Percentiles rank a stretch among this genome's conserved stretches.
Conservation (phyloP, 2,113 vertebrate genomes). For the Piaya cayana region DNA sequence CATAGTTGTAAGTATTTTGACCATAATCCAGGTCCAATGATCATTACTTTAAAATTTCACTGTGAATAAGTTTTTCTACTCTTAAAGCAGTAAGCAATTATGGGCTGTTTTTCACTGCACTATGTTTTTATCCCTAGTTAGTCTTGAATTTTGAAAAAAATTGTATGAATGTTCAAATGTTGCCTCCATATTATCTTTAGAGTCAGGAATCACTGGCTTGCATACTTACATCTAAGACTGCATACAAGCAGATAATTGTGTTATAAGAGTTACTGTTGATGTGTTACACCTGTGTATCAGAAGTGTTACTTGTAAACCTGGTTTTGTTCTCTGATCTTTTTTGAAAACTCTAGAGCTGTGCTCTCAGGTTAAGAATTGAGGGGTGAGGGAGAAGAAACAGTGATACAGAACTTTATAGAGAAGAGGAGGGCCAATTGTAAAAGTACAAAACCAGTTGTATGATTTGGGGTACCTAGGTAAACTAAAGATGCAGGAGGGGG, state of each 20-base stretch:
- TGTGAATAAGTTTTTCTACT: background rate
- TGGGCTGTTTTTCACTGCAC: background rate
- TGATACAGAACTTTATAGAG: background rate
- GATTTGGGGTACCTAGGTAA: background rate
- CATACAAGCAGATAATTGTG: background rate
- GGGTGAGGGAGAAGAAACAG: background rate
- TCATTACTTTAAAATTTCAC: background rate
- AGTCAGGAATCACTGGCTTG: background rate
- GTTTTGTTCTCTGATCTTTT: background rate
- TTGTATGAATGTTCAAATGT: background rate
- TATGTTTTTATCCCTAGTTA: background rate
- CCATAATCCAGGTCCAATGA: background rate
- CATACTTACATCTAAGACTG: background rate
- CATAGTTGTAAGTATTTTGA: background rate
- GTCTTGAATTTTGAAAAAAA: background rate
- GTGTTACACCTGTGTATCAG: background rate
- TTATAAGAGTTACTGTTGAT: background rate
- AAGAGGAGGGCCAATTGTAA: background rate
- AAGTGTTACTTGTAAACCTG: background rate
- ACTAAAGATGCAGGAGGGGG: background rate
- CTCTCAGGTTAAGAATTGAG: background rate
- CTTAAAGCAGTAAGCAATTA: background rate
- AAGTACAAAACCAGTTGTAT: background rate
- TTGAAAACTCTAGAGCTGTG: background rate
- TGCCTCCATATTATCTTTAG: background rate